Percentiles rank a stretch among this genome's conserved stretches.
phyloP scores from a whole-genome alignment of 2,888 invertebrate species.

The Vesta saturnalis region DNA sequence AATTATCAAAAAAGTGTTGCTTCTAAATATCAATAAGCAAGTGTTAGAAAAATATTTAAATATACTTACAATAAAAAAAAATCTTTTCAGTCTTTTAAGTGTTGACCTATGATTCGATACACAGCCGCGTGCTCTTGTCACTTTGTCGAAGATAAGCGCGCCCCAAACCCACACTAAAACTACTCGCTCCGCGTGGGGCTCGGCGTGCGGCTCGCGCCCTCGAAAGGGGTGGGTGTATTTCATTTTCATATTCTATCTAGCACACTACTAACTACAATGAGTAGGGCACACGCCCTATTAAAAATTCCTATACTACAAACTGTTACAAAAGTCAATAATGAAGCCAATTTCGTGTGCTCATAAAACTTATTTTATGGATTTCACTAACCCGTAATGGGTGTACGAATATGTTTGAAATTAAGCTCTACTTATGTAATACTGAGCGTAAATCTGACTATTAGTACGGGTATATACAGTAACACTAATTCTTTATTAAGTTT shows the following conservation, averaged over 20 bases:
- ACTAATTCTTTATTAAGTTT: no score
- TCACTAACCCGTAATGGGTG: constrained; percentile 17
- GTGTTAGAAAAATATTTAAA: not conserved
- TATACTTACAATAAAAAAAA: constrained; percentile 20
- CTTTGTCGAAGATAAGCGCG: constrained; percentile 39
- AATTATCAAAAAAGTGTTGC: no score
- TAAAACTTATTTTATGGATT: constrained; percentile 26
- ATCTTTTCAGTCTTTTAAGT: constrained; percentile 35
- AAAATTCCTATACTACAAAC: constrained; percentile 29
- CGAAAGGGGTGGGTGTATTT: constrained; percentile 39
- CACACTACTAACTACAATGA: constrained; percentile 34
- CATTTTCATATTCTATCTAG: constrained; percentile 37
- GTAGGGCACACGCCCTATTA: constrained; percentile 35
- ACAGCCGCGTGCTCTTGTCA: constrained; percentile 38
- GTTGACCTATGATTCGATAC: constrained; percentile 26
- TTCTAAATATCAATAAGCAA: no score
- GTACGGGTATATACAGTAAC: no score
- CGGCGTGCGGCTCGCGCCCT: constrained; percentile 40
- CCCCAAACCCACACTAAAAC: constrained; percentile 40
- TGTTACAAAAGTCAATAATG: constrained; percentile 32
- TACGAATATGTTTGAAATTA: constrained; percentile 16
- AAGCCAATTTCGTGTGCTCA: constrained; percentile 29
- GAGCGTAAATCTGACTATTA: not conserved
- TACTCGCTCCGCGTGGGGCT: constrained; percentile 37
- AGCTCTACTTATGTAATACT: not conserved